These are phyloP conservation scores for Meleagris gallopavo DNA, from an alignment of 2,113 vertebrate species.

Conservation along the genomic window DNA sequence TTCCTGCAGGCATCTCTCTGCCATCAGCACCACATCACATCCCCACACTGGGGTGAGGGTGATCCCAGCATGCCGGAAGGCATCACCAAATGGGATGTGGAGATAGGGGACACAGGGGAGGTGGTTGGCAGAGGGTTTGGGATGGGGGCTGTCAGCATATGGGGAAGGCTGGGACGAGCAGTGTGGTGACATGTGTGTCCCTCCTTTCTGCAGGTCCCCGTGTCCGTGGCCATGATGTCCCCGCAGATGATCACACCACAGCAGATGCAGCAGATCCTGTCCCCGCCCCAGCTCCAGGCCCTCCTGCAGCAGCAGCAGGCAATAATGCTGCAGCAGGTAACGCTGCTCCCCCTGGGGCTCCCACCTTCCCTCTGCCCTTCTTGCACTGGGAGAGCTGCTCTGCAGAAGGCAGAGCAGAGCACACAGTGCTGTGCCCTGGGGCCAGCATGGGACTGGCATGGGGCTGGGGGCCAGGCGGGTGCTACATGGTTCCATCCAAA, in stretches of 20 bases:
- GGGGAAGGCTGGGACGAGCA: not conserved
- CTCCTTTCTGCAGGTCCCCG: slow-evolving; percentile 84
- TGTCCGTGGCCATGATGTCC: slow-evolving; percentile 99
- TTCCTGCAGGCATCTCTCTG: not conserved
- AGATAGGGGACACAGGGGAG: accelerated
- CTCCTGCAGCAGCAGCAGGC: slow-evolving; percentile 98
- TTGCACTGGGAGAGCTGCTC: not conserved
- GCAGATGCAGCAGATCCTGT: slow-evolving; percentile 99
- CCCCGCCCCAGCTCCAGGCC: slow-evolving; percentile 95
- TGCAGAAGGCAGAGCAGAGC: not conserved
- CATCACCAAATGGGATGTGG: not conserved
- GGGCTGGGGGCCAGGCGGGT: accelerated
- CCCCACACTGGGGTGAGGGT: not conserved
- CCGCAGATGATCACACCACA: slow-evolving; percentile 98
- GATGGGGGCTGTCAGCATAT: accelerated
- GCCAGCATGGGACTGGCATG: not conserved
- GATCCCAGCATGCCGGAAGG: accelerated
- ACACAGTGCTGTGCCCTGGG: not conserved
- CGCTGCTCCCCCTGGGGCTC: not conserved
- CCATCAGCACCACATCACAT: accelerated
- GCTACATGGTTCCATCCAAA: not conserved
- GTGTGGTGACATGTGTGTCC: not conserved
- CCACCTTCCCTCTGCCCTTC: accelerated
- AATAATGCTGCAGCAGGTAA: slow-evolving; percentile 98
- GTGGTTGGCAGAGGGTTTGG: not conserved